These are phyloP conservation scores for Grammomys dolichurus DNA, from an alignment of 2,113 vertebrate species.

Conservation along the genomic window DNA sequence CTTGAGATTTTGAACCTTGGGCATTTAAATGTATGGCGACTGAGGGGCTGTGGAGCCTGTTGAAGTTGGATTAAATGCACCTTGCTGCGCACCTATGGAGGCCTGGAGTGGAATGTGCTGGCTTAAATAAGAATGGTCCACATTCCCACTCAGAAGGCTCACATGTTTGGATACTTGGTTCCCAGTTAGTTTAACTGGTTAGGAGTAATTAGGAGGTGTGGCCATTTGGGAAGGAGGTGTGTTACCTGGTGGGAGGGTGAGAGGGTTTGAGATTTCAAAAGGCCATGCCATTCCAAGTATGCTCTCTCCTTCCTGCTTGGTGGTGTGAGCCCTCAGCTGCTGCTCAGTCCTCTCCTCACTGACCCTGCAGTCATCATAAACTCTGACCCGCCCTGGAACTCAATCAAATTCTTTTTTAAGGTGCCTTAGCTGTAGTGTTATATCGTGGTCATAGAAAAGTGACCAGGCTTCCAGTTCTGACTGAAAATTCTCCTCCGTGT, in stretches of 20 bases:
- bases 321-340: background rate
- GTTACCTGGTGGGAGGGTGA: rapidly evolving
- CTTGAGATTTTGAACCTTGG: background rate
- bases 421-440: background rate
- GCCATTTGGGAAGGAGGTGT: background rate
- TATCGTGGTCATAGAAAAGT: background rate
- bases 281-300: background rate
- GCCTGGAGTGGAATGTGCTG: background rate
- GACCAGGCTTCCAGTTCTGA: background rate
- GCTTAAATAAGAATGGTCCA: background rate
- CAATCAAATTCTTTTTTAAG: background rate
- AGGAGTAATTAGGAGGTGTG: background rate
- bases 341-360: background rate
- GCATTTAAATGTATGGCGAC: background rate
- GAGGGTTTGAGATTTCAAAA: background rate
- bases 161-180: background rate
- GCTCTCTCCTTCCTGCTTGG: background rate
- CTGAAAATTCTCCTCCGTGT: background rate
- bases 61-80: background rate
- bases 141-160: background rate
- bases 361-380: background rate
- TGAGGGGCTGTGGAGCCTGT: background rate
- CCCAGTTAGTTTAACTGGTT: background rate
- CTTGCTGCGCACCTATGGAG: background rate
- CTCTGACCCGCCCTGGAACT: background rate